Base-by-base conservation (phyloP, 2,113 vertebrate genomes). In the Cyanoliseus patagonus region DNA sequence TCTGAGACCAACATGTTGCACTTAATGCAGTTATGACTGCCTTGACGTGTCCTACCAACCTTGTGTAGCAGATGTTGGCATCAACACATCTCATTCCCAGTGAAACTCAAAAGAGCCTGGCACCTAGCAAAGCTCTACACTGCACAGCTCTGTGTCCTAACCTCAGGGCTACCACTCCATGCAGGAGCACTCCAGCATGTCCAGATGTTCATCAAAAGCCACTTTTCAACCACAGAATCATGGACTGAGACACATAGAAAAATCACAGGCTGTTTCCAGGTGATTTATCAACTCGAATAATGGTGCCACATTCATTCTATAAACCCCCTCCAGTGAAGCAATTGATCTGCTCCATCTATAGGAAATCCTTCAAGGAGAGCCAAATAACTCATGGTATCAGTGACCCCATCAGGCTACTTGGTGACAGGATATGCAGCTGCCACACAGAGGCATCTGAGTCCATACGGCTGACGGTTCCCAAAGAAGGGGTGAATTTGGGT, bases 251-350 rank as follows among this genome's bases (percentile, higher is more conserved):
- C 12, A 22, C 23, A 23, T 11, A 15, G 33, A 37, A 84, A 70
- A 53, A 35, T 33, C 24, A 28, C 24, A 7, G 6, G 12, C 30
- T 30, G 4, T 30, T 68, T 52, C 17, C 18, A 51, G 8, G 10
- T 61, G 59, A 55, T 62, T 78, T 72, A 67, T 72, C 59, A 75
- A 28, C 37, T 61, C 35, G 22, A 78, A 33, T 14, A n/a, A 75
- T 0, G 2, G 12, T 25, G 30, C 5, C 4, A 1, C 20, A 4
- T 39, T 76, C 1, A 6, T 51, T 62, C 44, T n/a, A 30, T 25
- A 44, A 78, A 52, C 6, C 17, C 15, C 17, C 28, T 17, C 46
- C 46, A 57, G 25, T 20, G 64, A 63, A 51, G 47, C 11, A 62
- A 39, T 6, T 23, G 33, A 49, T 57, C 64, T 30, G n/a, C 37